phyloP scores from a whole-genome alignment of 2,888 invertebrate species.

The Euzetes globulus region DNA sequence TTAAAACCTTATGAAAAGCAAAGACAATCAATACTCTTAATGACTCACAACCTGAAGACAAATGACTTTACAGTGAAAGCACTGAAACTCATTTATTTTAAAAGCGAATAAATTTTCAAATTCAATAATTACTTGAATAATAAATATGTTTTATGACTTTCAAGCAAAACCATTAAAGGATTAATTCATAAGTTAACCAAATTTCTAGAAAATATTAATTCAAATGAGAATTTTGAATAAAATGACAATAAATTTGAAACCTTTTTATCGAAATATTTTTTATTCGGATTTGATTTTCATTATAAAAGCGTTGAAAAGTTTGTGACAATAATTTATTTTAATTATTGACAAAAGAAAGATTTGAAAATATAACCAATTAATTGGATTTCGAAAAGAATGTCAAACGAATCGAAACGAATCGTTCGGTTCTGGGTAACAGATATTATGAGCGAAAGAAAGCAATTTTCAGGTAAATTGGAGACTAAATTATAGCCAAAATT shows the following conservation, averaged over 20 bases:
- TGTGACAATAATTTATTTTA: not conserved
- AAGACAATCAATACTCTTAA: not conserved
- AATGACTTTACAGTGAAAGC: no score
- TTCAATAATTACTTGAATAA: no score
- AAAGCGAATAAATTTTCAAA: no score
- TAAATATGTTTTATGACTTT: no score
- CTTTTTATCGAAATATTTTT: no score
- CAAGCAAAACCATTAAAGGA: no score
- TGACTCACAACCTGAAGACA: not conserved
- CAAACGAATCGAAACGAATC: not conserved
- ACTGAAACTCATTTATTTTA: no score
- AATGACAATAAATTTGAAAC: no score
- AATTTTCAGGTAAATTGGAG: not conserved
- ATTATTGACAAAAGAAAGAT: not conserved
- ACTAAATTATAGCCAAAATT: no score
- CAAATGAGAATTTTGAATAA: no score
- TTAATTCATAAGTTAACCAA: no score
- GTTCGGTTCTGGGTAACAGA: not conserved
- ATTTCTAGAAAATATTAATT: no score
- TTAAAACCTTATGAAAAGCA: not conserved
- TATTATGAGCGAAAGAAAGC: not conserved
- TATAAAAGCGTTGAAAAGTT: not conserved
- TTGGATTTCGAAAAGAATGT: not conserved
- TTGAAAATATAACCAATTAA: not conserved
- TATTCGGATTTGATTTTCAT: not conserved